Base-by-base conservation (phyloP, 2,888 invertebrate genomes). In the Hyppa rectilinea region DNA sequence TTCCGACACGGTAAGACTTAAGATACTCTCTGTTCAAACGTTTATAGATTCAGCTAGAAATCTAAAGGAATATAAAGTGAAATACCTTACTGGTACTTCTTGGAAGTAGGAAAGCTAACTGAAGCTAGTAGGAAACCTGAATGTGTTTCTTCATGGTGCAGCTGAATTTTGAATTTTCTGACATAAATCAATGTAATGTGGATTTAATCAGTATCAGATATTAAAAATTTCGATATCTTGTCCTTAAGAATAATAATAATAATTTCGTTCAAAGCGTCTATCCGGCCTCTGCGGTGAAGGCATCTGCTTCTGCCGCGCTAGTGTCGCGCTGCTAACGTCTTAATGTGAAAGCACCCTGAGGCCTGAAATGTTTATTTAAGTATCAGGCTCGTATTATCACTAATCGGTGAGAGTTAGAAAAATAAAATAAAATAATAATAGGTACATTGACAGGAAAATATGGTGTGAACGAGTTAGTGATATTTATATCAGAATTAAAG, bases 1-100 rank as follows among this genome's bases (percentile, higher is more conserved):
- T n/a, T 83, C 76, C 76, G 71, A 77, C 72, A 79, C 80, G 75
- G 82, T 77, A 73, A 78, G 78, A 66, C 77, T 83, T 74, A 72
- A 78, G 81, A 69, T 80, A 79, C 75, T 80, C 71, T 70, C 47
- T 34, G 47, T 43, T 52, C 40, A 59, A 68, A 55, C 40, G 68
- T 55, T 80, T 65, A 53, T 38, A 68, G 62, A 66, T 72, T 63
- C 49, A 60, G 45, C 50, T 64, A 58, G 62, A 71, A 68, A 71
- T 50, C 45, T 70, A 49, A 40, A 58, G 63, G 53, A 49, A 64
- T 70, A 29, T 73, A 26, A 70, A 26, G 9, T 34, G 5, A 12
- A 49, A 36, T 49, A 49, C 14, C 43, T 12, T 17, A 43, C 23
- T 74, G 20, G 4, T 17, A 52, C 23, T 23, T 26, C 20, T 38